Conservation (phyloP, 2,888 invertebrate genomes). For the Sphaerophoria rueppellii region DNA sequence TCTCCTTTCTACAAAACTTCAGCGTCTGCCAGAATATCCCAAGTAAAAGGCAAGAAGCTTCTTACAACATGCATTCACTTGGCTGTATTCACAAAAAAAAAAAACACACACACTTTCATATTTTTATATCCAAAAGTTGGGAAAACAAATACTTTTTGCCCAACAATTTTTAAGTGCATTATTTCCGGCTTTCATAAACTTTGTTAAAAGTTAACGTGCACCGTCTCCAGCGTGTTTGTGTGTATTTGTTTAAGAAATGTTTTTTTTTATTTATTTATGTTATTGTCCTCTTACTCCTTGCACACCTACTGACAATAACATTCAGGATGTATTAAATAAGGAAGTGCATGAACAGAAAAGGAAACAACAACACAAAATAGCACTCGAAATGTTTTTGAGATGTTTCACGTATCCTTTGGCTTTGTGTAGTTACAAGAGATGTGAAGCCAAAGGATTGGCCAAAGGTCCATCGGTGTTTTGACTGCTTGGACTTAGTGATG, state of each 20-base stretch:
- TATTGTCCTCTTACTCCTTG: conserved; percentile 21
- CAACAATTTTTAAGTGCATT: conserved; percentile 76
- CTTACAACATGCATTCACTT: conserved; percentile 3
- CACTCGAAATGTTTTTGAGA: conserved; percentile 62
- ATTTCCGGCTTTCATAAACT: conserved; percentile 78
- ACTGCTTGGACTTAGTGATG: not conserved
- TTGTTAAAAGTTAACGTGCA: conserved; percentile 60
- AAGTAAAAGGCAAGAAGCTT: conserved; percentile 11
- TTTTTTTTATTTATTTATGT: conserved; percentile 66
- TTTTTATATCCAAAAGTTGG: conserved; percentile 39
- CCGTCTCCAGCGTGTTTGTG: not conserved
- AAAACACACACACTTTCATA: conserved; percentile 45
- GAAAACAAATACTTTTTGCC: conserved; percentile 55
- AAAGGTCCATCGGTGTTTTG: conserved; percentile 58
- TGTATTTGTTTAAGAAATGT: conserved; percentile 39
- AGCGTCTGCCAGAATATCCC: not conserved
- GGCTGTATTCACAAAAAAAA: conserved; percentile 4
- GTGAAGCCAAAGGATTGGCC: conserved; percentile 36
- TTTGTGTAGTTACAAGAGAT: conserved; percentile 51
- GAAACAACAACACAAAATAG: not conserved
- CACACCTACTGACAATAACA: not conserved
- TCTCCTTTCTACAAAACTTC: not conserved
- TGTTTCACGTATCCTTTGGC: conserved; percentile 53
- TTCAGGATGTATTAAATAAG: conserved; percentile 59
- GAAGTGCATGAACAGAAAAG: not conserved